Evolutionary conservation across 2,113 vertebrate genomes (phyloP).

Genomic region (Paradoxurus hermaphroditus): DNA sequence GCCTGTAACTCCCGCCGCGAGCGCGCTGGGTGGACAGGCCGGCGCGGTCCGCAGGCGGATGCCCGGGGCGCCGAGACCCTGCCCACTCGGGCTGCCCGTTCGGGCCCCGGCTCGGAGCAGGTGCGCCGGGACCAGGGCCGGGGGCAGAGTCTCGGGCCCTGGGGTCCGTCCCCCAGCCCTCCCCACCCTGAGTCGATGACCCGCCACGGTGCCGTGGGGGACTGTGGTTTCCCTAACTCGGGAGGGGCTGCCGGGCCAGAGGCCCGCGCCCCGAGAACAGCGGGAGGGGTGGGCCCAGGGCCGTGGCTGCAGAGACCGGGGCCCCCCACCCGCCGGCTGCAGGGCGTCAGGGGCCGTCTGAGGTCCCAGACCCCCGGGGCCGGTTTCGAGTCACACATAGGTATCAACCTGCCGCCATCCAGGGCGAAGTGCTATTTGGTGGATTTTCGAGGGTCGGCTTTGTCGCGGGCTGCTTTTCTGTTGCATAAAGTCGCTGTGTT

Average conservation of each 20-base stretch:
- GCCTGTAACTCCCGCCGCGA: rapidly evolving
- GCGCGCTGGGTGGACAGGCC: neutral
- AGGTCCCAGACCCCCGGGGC: neutral
- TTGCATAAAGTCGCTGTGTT: neutral
- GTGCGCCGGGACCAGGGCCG: neutral
- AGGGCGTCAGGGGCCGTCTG: neutral
- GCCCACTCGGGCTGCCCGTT: neutral
- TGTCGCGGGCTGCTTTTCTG: neutral
- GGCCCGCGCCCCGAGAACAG: conserved; percentile 78
- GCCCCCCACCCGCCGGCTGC: neutral
- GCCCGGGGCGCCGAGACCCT: neutral
- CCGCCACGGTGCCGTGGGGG: neutral
- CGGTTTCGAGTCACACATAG: neutral
- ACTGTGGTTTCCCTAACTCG: neutral
- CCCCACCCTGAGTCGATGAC: neutral
- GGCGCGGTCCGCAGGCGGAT: neutral
- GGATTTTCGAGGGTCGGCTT: neutral
- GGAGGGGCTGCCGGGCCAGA: conserved; percentile 82
- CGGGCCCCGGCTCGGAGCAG: neutral
- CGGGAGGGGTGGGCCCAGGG: conserved; percentile 81
- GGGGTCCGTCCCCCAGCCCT: neutral
- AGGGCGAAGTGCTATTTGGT: neutral
- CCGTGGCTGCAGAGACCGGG: conserved; percentile 82
- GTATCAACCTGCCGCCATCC: neutral
- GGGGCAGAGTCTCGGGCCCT: too few species aligned